phyloP scores from a whole-genome alignment of 30 jellyfish, hydroid and myxozoan genomes.

The Hydra vulgaris region DNA sequence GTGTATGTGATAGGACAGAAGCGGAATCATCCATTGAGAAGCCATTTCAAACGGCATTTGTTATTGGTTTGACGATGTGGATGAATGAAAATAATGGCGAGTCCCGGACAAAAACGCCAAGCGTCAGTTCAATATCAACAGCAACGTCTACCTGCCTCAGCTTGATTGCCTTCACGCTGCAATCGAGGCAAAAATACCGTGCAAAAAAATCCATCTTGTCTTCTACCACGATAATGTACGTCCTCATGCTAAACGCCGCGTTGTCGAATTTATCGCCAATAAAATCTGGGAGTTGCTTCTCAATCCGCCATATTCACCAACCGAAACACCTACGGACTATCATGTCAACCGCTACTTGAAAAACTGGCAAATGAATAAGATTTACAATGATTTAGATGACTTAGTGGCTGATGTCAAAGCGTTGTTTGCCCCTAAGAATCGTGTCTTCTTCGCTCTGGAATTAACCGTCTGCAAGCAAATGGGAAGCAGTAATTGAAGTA shows the following conservation, averaged over 20 bases:
- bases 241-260: neutral
- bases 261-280: neutral
- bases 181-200: neutral
- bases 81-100: neutral
- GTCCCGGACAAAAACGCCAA: neutral
- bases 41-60: neutral
- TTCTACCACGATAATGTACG: neutral
- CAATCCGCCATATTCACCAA: neutral
- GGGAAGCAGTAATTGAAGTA: no score
- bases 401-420: neutral
- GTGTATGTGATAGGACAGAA: no score
- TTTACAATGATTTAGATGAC: neutral
- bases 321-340: neutral
- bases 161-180: neutral
- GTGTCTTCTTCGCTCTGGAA: no score
- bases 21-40: neutral
- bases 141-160: neutral
- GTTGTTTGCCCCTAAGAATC: no score
- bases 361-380: neutral
- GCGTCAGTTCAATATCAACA: neutral
- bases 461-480: no score
- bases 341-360: neutral
- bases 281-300: neutral
- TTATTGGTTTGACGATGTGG: neutral
- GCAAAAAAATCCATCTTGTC: neutral